Base-by-base conservation (phyloP, 2,888 invertebrate genomes). In the Drosophila helvetica region DNA sequence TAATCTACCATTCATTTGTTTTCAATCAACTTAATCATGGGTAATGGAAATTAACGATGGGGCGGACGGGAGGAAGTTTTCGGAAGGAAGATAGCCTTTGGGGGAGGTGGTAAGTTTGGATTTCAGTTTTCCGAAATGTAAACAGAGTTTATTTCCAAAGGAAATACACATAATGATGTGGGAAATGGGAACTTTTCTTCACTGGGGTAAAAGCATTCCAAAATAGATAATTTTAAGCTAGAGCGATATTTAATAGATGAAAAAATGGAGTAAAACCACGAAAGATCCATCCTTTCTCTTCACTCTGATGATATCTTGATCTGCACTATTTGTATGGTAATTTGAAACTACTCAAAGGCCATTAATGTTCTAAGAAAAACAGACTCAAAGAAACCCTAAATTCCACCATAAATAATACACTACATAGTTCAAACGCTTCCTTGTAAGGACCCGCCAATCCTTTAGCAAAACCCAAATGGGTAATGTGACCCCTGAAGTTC, bases 1-100 rank as follows among this genome's bases (percentile, higher is more conserved):
- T 86, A 75, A 86, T 80, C 71, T 72, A 67, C 48, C 60, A 57
- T 60, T 52, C 45, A 60, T 60, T 51, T 59, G 61, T 74, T 67
- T 83, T 74, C 69, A 72, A 72, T 76, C 65, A 72, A 72, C 71
- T 66, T 67, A 69, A 69, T 70, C 68, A 68, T 50, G 50, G 54
- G 52, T 56, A 70, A 70, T 70, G 74, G 47, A 57, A 27, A 19
- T 59, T 27, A 52, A 45, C 46, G 56, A 46, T 56, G 59, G 30
- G 48, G 19, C 4, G 6, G 15, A 30, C 33, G 6, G 38, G 1
- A n/a, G 38, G 12, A 33, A 33, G 15, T 12, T 22, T 22, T 22
- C 0, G 22, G 22, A 22, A 22, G 33, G n/a, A 38, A 38, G 15
- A 1, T 2, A 38, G 38, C 38, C 38, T 38, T 38, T 56, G 59